Base-by-base conservation (phyloP, 2,113 vertebrate species). In the Sebastes schlegelii region DNA sequence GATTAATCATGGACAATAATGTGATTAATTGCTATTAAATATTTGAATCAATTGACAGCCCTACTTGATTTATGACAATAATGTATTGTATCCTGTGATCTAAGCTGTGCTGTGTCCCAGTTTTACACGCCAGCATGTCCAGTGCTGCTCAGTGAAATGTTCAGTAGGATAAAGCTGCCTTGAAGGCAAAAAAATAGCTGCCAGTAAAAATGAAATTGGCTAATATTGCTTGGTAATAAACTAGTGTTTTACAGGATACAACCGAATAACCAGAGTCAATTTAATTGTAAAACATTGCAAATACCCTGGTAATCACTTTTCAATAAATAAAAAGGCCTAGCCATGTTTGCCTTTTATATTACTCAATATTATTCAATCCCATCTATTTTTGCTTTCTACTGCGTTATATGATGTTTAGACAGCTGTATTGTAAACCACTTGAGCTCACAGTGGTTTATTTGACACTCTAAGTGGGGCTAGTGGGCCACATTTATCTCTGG, bases 141-240 rank as follows among this genome's bases (percentile, higher is more conserved):
- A 71, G 26, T 10, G 57, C 26, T 58, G 11, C 42, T 63, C 42
- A 63, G 17, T n/a, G 51, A 70, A 71, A 49, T n/a, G 51, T 52
- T 75, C 62, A 77, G 66, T 8, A 6, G 67, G 45, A 75, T 55
- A 66, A 78, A 60, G 49, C 52, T 65, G 23, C 54, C 2, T 62
- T 48, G 45, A 77, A 74, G 5, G 58, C 48, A 57, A 72, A 14
- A 77, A 23, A 58, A 74, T 34, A 4, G 12, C 51, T 73, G 54
- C 69, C 45, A 45, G 8, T 83, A 60, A 77, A 83, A 43, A 86
- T 60, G 3, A 77, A 64, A 64, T 55, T 26, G 5, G 46, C 42
- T 40, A 45, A 80, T 46, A 65, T 13, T 83, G 49, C 62, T 58
- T 57, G 11, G n/a, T 58, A 62, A 52, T 82, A 72, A 67, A 82